Base-by-base conservation (phyloP, 2,797 vertebrate genomes). In the Amniataba percoides region DNA sequence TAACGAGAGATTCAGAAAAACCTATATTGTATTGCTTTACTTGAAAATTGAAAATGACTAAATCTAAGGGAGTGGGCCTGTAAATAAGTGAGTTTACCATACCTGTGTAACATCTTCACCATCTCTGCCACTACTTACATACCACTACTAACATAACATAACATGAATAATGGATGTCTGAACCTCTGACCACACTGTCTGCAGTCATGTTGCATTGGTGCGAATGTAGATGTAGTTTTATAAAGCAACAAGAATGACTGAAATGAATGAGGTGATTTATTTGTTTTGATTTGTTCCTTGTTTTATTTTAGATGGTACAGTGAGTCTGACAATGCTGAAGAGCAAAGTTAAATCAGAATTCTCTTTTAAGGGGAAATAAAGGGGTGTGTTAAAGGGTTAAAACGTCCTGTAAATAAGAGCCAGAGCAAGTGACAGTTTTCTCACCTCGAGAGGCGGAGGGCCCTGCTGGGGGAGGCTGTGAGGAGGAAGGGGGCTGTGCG, bases 391-490 rank as follows among this genome's bases (percentile, higher is more conserved):
- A 5, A 19, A 4, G 19, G 15, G 40, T n/a, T 39, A 12, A 31
- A 27, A 13, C 19, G 31, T 27, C 2, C 21, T 43, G 36, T 0
- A 39, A 43, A 42, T 34, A 21, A 36, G 19, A 11, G 46, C 27
- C 13, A 52, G 36, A 36, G 13, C 1, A 12, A 42, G 12, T 55
- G 48, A 31, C 7, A 0, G n/a, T 53, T 3, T 63, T 62, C 89
- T 92, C 74, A 94, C 94, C 94, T 94, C 87, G 0, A 91, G 75
- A 16, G 87, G 80, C 67, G 87, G 89, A 3, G 82, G 52, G 76
- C 69, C 67, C 11, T 88, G 86, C 49, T 81, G 90, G 39, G 86
- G 78, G 19, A 78, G 43, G 31, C 48, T 48, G 64, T 74, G 85
- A 57, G 79, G 15, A 1, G 66, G 74, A n/a, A 48, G 56, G 36